phyloP scores from a whole-genome alignment of 2,113 vertebrate species.

The Diphyllodes magnificus region DNA sequence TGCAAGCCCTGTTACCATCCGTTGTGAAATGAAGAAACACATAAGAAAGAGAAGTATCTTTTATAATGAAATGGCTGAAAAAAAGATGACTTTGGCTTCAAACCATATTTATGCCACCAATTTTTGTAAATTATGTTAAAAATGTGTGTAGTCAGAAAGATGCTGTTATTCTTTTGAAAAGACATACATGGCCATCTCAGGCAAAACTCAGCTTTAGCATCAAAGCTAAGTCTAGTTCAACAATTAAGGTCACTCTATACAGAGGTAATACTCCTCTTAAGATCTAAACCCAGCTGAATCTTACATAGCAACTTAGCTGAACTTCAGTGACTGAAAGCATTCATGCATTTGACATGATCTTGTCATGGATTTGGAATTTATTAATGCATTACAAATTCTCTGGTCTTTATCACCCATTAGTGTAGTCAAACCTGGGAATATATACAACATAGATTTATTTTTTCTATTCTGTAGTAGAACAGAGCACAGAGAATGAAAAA shows the following conservation, averaged over 20 bases:
- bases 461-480: neutral
- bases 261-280: neutral
- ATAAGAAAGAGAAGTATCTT: neutral
- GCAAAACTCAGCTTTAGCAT: neutral
- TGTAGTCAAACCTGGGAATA: neutral
- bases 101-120: neutral
- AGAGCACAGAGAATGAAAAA: neutral
- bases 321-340: neutral
- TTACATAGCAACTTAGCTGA: neutral
- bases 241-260: neutral
- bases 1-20: neutral
- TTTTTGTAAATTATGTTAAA: neutral
- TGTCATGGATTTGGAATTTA: neutral
- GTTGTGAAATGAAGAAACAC: neutral
- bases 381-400: neutral
- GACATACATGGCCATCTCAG: neutral
- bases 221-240: neutral
- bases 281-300: neutral
- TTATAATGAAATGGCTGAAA: neutral
- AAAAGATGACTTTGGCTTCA: neutral
- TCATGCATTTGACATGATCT: neutral
- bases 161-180: neutral
- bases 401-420: neutral
- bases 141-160: neutral
- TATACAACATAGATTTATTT: neutral